Base-by-base conservation (phyloP, 1,140 invertebrate genomes). In the Stratiolaelaps scimitus region DNA sequence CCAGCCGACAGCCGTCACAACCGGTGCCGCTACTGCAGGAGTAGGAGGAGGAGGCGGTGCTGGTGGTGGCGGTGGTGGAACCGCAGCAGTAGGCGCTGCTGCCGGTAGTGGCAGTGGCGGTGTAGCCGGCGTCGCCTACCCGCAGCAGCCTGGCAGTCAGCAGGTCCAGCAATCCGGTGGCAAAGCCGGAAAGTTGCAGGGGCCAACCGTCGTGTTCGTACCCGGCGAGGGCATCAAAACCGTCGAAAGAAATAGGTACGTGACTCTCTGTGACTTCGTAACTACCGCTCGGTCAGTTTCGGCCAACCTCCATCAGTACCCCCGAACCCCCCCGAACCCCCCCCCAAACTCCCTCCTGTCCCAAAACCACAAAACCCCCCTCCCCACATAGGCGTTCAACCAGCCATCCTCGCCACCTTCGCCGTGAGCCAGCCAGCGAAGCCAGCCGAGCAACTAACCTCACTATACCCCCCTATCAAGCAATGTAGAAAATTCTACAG, bases 191-290 rank as follows among this genome's bases (percentile, higher is more conserved):
- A 60, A 60, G 53, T 34, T 60, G 17, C 53, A 60, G 10, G 17
- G 53, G 26, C 53, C 53, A 26, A 60, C 53, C 53, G 53, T 60
- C 26, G 53, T 60, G 53, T 26, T 60, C 53, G 53, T 60, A 60
- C 53, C 53, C 13, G 53, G 53, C 17, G 53, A 60, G 23, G 53
- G 53, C 53, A 60, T 60, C 53, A 60, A 60, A 60, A 60, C 53
- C 53, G 53, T 60, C 53, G 53, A 60, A 60, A 60, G 20, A 60
- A 60, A 60, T 60, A 60, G 53, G 53, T 60, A 60, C 53, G 53
- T 60, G 15, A 60, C 23, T 60, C 34, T 40, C 4, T 40, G 34
- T 40, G 34, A 40, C 34, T 40, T 4, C 10, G 34, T 40, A 40
- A 40, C 10, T 10, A 40, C 34, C 34, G 10, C 10, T 40, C 10